Conservation (phyloP, 2,113 vertebrate species). For the Jaculus jaculus region DNA sequence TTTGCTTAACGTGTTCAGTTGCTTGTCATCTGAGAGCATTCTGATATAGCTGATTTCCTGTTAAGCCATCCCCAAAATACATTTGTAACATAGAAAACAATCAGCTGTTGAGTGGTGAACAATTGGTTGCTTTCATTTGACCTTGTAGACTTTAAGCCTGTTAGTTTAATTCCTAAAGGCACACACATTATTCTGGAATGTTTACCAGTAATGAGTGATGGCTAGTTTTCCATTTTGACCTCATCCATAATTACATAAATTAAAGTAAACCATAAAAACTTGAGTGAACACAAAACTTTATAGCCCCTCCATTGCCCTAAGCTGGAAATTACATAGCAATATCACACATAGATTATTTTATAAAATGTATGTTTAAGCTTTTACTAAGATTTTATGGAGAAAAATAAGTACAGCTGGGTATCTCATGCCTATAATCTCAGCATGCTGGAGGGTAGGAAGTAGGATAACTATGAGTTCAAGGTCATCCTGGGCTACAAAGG, state of each 20-base stretch:
- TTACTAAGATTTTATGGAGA: constrained; percentile 11
- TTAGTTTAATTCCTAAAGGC: constrained; percentile 47
- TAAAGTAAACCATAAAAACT: constrained; percentile 67
- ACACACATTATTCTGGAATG: constrained; percentile 65
- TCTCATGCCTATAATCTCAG: no score
- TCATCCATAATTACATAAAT: constrained; percentile 76
- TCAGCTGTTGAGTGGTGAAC: constrained; percentile 44
- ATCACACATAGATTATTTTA: constrained; percentile 62
- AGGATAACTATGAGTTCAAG: no score
- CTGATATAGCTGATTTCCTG: constrained; percentile 52
- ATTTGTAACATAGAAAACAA: constrained; percentile 47
- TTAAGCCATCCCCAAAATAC: constrained; percentile 33
- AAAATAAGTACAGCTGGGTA: background rate
- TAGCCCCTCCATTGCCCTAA: constrained; percentile 25
- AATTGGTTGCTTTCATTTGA: constrained; percentile 71
- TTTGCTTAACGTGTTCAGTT: constrained; percentile 12
- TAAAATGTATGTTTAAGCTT: constrained; percentile 55
- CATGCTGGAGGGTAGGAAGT: no score
- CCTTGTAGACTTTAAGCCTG: constrained; percentile 4
- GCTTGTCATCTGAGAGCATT: constrained; percentile 9
- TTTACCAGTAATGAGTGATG: constrained; percentile 61
- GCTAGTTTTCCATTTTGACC: constrained; percentile 72
- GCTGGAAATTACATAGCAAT: constrained; percentile 71
- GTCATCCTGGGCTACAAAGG: no score
- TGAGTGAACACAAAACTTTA: constrained; percentile 64